Base-by-base conservation (phyloP, 2,113 vertebrate species). In the cat (Felis catus) region DNA sequence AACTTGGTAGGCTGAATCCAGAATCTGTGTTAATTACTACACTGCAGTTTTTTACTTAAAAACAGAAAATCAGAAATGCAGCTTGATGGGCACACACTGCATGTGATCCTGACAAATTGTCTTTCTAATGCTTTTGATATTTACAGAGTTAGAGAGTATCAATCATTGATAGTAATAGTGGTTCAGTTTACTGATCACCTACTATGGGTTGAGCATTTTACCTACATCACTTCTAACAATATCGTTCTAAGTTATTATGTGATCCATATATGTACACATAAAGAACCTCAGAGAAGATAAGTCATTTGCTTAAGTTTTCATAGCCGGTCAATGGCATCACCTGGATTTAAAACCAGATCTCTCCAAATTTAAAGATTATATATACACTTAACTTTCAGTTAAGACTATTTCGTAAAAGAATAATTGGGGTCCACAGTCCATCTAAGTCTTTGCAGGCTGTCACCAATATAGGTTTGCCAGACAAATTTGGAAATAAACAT, bases 401-500 rank as follows among this genome's bases (percentile, higher is more conserved):
- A 66, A 68, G 21, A 55, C 7, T 88, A 13, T 61, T 80, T 84
- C 33, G 53, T 68, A 55, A 91, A 91, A 74, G 7, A 84, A 48
- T 89, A 93, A 55, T 16, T 81, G 21, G 23, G 27, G 1, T 51
- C 29, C 23, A 25, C 0, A 63, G 15, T 65, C 3, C 31, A 65
- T 33, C 27, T 31, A 84, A 87, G 51, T 87, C 36, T 94, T 53
- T 92, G 51, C n/a, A 83, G 27, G 88, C 10, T 61, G 11, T 29
- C 39, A 71, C 13, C 4, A 84, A 58, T 66, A 53, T 45, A 65
- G 78, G 14, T 55, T 92, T 92, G 39, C 86, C 71, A 91, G 78
- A 48, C 7, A 73, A 13, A 81, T 68, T 58, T 53, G 36, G 36
- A 96, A 97, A 92, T 74, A 94, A 97, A 66, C 2, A 70, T 70